phyloP scores from a whole-genome alignment of 2,797 vertebrate species.

The Rhodeus uyekii region DNA sequence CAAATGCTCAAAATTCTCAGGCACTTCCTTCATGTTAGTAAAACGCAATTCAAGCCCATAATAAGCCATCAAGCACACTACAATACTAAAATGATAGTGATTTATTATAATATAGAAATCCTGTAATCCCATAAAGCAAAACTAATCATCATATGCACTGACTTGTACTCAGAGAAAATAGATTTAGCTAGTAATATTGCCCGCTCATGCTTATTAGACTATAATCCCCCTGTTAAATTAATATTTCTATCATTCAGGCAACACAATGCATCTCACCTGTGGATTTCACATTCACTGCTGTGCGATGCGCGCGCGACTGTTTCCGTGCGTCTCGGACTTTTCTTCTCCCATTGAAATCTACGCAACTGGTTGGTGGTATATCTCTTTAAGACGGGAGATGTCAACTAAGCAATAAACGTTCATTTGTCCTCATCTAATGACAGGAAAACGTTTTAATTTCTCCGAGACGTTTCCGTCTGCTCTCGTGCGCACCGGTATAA shows the following conservation, averaged over 20 bases:
- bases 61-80: neutral
- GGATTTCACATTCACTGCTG: constrained; percentile 66
- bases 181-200: neutral
- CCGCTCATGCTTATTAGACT: neutral
- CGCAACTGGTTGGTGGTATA: constrained; percentile 47
- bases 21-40: neutral
- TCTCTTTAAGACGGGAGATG: constrained; percentile 48
- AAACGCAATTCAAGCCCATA: neutral
- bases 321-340: constrained; percentile 65
- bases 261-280: constrained; percentile 71
- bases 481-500: constrained; percentile 59
- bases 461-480: constrained; percentile 65
- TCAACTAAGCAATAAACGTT: constrained; percentile 65
- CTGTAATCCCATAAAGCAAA: neutral
- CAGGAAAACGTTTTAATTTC: constrained; percentile 69
- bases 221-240: neutral
- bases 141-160: neutral
- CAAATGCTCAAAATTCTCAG: neutral
- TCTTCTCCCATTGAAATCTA: constrained; percentile 48
- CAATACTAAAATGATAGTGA: neutral
- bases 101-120: neutral
- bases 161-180: neutral
- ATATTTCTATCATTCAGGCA: neutral
- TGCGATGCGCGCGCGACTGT: constrained; percentile 55
- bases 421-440: constrained; percentile 64